Conservation (phyloP, 2,797 vertebrate species). For the Dromococcyx pavoninus region DNA sequence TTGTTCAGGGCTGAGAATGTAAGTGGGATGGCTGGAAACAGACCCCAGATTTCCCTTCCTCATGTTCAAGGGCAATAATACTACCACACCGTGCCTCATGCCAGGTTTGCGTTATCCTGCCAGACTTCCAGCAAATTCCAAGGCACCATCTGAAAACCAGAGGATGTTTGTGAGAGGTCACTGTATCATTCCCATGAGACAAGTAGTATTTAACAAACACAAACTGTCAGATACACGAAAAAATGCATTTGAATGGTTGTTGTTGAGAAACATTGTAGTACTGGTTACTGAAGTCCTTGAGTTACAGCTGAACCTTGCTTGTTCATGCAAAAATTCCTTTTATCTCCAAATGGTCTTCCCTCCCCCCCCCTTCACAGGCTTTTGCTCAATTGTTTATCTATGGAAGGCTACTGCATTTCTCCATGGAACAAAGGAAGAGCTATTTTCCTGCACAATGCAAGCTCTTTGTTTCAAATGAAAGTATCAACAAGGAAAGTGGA, state of each 20-base stretch:
- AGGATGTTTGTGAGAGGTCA: neutral
- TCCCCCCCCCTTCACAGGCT: neutral
- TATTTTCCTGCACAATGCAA: constrained; percentile 31
- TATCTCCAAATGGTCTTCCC: neutral
- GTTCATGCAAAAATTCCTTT: neutral
- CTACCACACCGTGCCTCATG: neutral
- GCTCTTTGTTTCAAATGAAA: constrained; percentile 39
- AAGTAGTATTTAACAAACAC: neutral
- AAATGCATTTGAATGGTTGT: neutral
- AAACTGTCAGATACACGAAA: neutral
- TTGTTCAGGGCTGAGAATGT: neutral
- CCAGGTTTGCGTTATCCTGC: neutral
- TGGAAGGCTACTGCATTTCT: constrained; percentile 31
- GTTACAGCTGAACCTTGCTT: neutral
- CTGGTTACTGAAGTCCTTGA: neutral
- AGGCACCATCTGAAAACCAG: neutral
- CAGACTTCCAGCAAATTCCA: neutral
- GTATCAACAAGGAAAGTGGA: constrained; percentile 15
- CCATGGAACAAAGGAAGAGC: constrained; percentile 27
- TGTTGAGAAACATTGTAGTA: neutral
- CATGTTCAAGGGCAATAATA: neutral
- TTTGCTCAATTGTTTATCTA: constrained; percentile 19
- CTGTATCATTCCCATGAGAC: neutral
- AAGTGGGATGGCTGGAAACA: neutral
- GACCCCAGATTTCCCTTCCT: neutral